Conservation (phyloP, 2,888 invertebrate genomes). For the Cephus pygmeus region DNA sequence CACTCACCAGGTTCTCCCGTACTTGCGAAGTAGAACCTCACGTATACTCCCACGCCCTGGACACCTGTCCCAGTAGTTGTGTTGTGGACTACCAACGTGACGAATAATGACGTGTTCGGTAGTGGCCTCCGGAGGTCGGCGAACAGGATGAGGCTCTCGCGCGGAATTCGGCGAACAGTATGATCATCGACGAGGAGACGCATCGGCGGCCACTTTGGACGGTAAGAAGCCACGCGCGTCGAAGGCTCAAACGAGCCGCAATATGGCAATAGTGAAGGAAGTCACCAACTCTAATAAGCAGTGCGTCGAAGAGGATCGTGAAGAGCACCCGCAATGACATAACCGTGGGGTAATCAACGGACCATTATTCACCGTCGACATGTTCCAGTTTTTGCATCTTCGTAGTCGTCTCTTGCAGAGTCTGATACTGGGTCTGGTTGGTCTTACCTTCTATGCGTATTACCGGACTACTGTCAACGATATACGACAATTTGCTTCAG, state of each 20-base stretch:
- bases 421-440: conserved; percentile 54
- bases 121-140: conserved; percentile 12
- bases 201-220: background rate
- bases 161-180: background rate
- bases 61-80: background rate
- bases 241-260: conserved; percentile 11
- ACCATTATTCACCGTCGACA: conserved; percentile 25
- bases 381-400: conserved; percentile 50
- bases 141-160: conserved; percentile 4
- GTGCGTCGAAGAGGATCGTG: background rate
- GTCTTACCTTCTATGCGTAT: conserved; percentile 57
- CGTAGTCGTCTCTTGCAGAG: conserved; percentile 55
- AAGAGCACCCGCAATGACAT: background rate
- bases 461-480: conserved; percentile 55
- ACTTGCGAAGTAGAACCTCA: background rate
- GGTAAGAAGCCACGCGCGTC: background rate
- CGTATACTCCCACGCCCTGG: background rate
- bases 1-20: background rate
- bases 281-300: background rate
- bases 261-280: conserved; percentile 32
- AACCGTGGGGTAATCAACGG: background rate
- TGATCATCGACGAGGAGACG: background rate
- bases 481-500: conserved; percentile 40
- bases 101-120: conserved; percentile 15
- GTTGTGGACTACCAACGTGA: background rate